Percentiles rank a stretch among this genome's conserved stretches.
Evolutionary conservation across 2,888 invertebrate genomes (phyloP).

Genomic region (Tenthredo notha): DNA sequence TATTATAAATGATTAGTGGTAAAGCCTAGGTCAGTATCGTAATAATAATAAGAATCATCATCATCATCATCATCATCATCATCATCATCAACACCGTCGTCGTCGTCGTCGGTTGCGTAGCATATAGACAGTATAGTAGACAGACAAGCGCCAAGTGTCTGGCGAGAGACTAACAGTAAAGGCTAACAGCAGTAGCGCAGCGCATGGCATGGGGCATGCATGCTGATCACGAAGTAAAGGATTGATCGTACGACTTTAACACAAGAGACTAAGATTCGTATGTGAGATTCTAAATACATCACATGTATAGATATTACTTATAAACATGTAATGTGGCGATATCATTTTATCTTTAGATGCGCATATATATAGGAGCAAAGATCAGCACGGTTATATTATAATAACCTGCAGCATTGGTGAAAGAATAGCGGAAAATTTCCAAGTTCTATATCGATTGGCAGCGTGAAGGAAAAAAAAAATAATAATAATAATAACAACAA

Average conservation of each 20-base stretch:
- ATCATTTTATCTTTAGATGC: not conserved
- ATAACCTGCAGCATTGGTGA: not conserved
- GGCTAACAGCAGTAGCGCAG: not conserved
- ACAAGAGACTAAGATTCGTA: not conserved
- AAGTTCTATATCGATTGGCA: not conserved
- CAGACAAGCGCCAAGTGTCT: not conserved
- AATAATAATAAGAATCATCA: not conserved
- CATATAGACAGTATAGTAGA: not conserved
- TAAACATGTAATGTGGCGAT: not conserved
- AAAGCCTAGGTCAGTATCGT: conserved; percentile 41
- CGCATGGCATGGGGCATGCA: not conserved
- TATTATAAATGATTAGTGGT: conserved; percentile 11
- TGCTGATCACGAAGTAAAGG: not conserved
- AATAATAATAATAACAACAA: not conserved
- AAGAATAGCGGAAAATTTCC: not conserved
- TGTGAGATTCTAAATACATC: not conserved
- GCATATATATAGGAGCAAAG: not conserved
- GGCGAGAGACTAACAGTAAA: not conserved
- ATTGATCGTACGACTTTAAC: not conserved
- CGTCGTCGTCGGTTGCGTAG: not conserved
- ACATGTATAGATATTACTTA: not conserved
- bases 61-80: not conserved
- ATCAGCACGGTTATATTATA: not conserved
- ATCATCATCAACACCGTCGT: not conserved
- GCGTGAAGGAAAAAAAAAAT: not conserved